A percentile compares a stretch with the other conserved stretches of the same genome.
These are phyloP conservation scores for Chromobotia macracanthus DNA, from an alignment of 2,797 vertebrate genomes.

Conservation along the genomic window DNA sequence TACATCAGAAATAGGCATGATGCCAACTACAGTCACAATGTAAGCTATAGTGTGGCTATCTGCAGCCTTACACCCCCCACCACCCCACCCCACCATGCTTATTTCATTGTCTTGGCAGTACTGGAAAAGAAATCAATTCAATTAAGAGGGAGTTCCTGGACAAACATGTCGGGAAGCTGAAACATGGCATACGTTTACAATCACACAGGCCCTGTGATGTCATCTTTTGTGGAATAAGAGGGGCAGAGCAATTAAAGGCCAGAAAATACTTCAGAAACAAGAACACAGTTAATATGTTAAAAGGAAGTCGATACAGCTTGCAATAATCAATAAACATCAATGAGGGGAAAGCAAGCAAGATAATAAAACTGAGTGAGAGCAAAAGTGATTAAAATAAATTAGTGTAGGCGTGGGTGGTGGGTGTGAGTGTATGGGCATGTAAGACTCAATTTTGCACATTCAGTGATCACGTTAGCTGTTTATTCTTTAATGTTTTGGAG, in stretches of 20 bases:
- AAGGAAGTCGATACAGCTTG: conserved; percentile 2
- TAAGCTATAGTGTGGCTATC: background rate
- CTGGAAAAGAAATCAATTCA: conserved; percentile 46
- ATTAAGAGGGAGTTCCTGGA: conserved; percentile 48
- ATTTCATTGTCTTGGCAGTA: conserved; percentile 14
- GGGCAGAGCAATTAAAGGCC: background rate
- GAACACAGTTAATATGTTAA: background rate
- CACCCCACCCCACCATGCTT: conserved; percentile 1
- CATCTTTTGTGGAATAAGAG: conserved; percentile 16
- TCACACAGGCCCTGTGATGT: conserved; percentile 17
- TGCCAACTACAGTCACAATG: background rate
- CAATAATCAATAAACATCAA: conserved; percentile 45
- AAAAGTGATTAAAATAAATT: conserved; percentile 30
- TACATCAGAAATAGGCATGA: background rate
- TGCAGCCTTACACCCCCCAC: background rate
- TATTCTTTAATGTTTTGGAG: background rate
- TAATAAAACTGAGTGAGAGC: conserved; percentile 13
- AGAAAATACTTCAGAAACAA: conserved; percentile 10
- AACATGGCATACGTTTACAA: conserved; percentile 49
- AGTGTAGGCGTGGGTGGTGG: background rate
- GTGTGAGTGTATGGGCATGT: conserved; percentile 22
- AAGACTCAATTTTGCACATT: conserved; percentile 12
- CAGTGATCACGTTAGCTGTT: background rate
- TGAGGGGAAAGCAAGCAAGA: conserved; percentile 23
- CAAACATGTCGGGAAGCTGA: conserved; percentile 35